Evolutionary conservation across 2,888 invertebrate species (phyloP), one percentile per base, ranked within the genome.

Genomic region (Dendrolimus houi): DNA sequence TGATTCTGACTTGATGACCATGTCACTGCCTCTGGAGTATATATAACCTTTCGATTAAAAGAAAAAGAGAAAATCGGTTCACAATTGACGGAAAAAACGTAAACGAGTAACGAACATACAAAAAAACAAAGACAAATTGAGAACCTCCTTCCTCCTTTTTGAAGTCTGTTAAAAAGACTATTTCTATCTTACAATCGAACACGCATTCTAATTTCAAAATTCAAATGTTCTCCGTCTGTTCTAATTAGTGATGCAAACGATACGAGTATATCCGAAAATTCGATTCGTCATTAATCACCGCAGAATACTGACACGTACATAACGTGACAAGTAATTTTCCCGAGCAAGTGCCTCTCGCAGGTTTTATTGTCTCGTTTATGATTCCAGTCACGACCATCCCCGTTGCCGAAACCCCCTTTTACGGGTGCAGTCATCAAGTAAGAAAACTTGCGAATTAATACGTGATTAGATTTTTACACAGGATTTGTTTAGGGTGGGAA

Each of bases 321-420:
- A 87, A 85, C 85, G 85, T 84, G 87, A 85, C 87, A 87, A 83
- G 82, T 85, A 85, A 87, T 87, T 87, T 85, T 85, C 84, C 81
- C 79, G 75, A 81, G 78, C 79, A 79, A 79, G 72, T 80, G 75
- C 74, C 73, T 72, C 72, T 59, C 64, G 70, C 68, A 72, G 74
- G 77, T 83, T 83, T 85, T 81, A 85, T 82, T 77, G 81, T 74
- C 74, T 67, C 71, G 65, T 71, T 86, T 74, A 63, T 62, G 66
- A 87, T 82, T 82, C 87, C 60, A 63, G 82, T 81, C 88, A 88
- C 87, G 87, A 73, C 61, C 62, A 57, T 60, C 59, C 52, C 61
- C 9, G 47, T 47, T 9, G 17, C 58, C 59, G 56, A 52, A 56
- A 57, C 59, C 64, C 56, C 42, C 41, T 52, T 52, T 52, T 56